Evolutionary conservation across 2,888 invertebrate genomes (phyloP).

Genomic region (Sarcophaga caerulescens): DNA sequence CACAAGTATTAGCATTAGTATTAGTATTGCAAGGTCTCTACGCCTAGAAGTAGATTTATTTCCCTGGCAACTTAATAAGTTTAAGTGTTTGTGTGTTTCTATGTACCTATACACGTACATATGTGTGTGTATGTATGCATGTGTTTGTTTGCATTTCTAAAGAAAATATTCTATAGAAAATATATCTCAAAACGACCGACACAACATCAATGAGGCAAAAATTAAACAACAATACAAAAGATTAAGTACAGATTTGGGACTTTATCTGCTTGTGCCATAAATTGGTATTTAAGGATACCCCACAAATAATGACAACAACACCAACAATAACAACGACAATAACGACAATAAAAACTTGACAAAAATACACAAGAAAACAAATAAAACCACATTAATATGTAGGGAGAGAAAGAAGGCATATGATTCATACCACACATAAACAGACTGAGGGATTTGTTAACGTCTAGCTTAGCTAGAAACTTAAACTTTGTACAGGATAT

Average conservation of each 20-base stretch:
- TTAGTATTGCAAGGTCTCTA: constrained; percentile 14
- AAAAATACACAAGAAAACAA: constrained; percentile 20
- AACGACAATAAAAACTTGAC: constrained; percentile 3
- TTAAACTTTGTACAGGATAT: too few relatives aligned
- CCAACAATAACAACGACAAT: constrained; percentile 37
- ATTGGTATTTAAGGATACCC: constrained; percentile 80
- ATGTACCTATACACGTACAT: neutral
- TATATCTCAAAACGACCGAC: neutral
- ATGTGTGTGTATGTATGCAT: neutral
- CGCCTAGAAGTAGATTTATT: constrained; percentile 71
- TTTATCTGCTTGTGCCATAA: constrained; percentile 80
- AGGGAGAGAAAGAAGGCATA: neutral
- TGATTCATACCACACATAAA: neutral
- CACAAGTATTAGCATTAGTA: neutral
- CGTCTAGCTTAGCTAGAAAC: neutral
- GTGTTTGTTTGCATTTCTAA: constrained; percentile 12
- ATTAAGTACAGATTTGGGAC: constrained; percentile 81
- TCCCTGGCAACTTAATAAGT: constrained; percentile 67
- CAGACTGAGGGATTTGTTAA: too few relatives aligned
- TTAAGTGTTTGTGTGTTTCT: neutral
- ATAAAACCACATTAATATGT: neutral
- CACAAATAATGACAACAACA: constrained; percentile 54
- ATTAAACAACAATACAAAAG: constrained; percentile 81
- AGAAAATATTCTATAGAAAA: constrained; percentile 45
- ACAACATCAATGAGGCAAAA: constrained; percentile 73